phyloP scores from a whole-genome alignment of 1,140 invertebrate species.

The Drosophila burlai region DNA sequence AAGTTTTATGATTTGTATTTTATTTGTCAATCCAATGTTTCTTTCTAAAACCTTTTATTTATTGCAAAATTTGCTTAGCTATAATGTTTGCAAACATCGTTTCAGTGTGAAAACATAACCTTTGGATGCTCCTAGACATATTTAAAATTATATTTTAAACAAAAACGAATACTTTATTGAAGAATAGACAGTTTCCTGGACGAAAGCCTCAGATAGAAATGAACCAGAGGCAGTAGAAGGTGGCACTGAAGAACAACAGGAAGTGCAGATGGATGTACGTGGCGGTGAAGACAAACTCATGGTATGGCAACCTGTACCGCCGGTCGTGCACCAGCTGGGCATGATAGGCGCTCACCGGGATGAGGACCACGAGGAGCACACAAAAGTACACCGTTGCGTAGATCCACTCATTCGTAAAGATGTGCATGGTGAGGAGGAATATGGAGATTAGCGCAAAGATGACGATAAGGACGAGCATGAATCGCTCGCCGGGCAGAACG shows the following conservation, averaged over 20 bases:
- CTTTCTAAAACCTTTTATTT: background rate
- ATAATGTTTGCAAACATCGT: too few relatives aligned
- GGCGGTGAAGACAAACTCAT: conserved; percentile 29
- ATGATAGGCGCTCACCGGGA: conserved; percentile 23
- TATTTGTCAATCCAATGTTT: too few relatives aligned
- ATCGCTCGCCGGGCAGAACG: conserved; percentile 36
- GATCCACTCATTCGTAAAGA: background rate
- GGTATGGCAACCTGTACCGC: conserved; percentile 2
- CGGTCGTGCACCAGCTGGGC: conserved; percentile 35
- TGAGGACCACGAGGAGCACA: background rate
- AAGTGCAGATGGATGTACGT: conserved; percentile 30
- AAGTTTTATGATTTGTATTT: too few relatives aligned
- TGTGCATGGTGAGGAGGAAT: conserved; percentile 13
- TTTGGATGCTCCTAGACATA: background rate
- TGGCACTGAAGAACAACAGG: conserved; percentile 25
- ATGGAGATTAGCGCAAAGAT: background rate
- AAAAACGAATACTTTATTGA: background rate
- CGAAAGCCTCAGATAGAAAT: background rate
- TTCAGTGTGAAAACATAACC: too few relatives aligned
- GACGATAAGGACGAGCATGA: conserved; percentile 1
- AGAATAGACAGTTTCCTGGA: background rate
- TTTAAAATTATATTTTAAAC: background rate
- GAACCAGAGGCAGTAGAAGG: conserved; percentile 22
- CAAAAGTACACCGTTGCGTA: conserved; percentile 22
- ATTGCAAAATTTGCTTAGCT: background rate